Evolutionary conservation across 2,888 invertebrate genomes (phyloP), one percentile per base, ranked within the genome.

Genomic region (Auanema freiburgensis): DNA sequence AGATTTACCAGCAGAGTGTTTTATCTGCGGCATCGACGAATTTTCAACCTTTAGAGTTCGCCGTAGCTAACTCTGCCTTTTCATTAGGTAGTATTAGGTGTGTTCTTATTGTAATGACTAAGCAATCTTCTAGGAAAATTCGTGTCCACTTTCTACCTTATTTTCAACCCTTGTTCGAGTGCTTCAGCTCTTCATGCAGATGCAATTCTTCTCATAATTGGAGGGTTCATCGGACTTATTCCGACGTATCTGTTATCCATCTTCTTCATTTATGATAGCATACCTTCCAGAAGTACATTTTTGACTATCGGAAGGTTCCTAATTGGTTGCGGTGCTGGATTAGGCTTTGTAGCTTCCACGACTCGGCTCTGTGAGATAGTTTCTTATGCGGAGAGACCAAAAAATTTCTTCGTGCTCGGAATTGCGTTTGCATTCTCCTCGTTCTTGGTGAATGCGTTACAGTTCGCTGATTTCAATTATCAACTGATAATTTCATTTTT

Each of bases 271-370:
- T n/a, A n/a, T n/a, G n/a, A n/a, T n/a, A n/a, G n/a, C n/a, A n/a
- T n/a, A n/a, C n/a, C 16, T 63, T 57, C 40, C 59, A 68, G 66
- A 8, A 51, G 57, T 0, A 14, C 63, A 10, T 66, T 51, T 44
- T 52, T 65, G 1, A 58, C 58, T 8, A 33, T 63, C 43, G 74
- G 73, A n/a, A 58, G 76, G 16, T 67, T 76, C 42, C 41, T 74
- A 10, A 69, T 76, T 60, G 76, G 76, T 11, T 73, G 65, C 33
- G 74, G 74, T 0, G 69, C 76, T 4, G 76, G 76, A 6, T 65
- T 69, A n/a, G 76, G 74, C 10, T 76, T 76, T 58, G 70, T 76
- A 3, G 71, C 71, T 59, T 72, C 76, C n/a, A 72, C 74, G 3
- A 69, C 67, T 2, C 63, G 72, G 21, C 64, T 74, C 1, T 63